A percentile compares a stretch with the other conserved stretches of the same genome.
These are phyloP conservation scores for Pachyramphus minor DNA, from an alignment of 2,113 vertebrate genomes.

Conservation along the genomic window DNA sequence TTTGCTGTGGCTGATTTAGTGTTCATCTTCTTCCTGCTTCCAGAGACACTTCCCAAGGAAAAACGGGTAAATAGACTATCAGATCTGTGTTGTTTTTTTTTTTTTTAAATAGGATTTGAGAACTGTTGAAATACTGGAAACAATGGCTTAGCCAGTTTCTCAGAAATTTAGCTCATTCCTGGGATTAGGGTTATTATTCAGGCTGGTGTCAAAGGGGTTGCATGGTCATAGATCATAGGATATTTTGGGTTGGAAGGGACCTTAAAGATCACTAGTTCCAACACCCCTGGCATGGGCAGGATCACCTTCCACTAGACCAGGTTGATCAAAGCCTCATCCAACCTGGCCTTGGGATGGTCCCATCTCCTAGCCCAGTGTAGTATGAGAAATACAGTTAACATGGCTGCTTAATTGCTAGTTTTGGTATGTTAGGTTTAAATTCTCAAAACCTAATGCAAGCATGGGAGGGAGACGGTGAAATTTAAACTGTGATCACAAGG, in stretches of 20 bases:
- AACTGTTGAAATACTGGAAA: not conserved
- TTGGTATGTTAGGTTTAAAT: not conserved
- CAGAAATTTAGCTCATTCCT: not conserved
- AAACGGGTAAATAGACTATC: slow-evolving; percentile 74
- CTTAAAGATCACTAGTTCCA: not conserved
- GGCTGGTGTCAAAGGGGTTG: not conserved
- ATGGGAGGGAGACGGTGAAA: not conserved
- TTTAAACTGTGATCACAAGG: not conserved
- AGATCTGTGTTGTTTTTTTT: not conserved
- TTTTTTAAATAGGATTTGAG: not conserved
- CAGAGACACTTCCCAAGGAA: slow-evolving; percentile 85
- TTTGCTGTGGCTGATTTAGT: slow-evolving; percentile 82
- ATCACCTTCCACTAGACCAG: not conserved
- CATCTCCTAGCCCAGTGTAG: not conserved
- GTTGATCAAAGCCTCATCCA: not conserved
- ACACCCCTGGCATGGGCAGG: not conserved
- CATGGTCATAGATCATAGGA: not conserved
- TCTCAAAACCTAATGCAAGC: not conserved
- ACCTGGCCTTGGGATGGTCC: not conserved
- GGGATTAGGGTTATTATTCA: not conserved
- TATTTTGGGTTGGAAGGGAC: not conserved
- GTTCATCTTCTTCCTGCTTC: slow-evolving; percentile 87
- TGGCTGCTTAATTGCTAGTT: not conserved
- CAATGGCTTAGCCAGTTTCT: not conserved
- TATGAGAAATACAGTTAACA: not conserved